Conservation (phyloP, 2,113 vertebrate genomes). For the Numenius arquata region DNA sequence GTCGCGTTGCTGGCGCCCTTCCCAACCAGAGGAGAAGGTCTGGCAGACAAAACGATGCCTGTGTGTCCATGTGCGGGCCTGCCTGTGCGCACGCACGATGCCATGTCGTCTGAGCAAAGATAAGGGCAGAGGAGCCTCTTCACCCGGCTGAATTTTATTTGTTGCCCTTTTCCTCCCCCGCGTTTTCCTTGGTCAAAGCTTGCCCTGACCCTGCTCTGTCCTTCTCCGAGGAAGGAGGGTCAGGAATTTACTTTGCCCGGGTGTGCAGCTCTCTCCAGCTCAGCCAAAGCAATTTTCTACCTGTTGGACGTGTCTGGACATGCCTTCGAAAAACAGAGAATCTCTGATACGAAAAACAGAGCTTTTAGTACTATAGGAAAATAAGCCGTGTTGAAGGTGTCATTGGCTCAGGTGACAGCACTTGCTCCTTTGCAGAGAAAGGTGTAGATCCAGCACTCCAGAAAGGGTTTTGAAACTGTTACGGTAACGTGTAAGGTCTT, state of each 20-base stretch:
- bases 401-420: background rate
- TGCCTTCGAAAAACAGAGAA: background rate
- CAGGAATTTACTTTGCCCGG: rapidly evolving
- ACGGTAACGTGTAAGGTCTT: rapidly evolving
- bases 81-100: rapidly evolving
- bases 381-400: background rate
- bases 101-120: too few relatives aligned
- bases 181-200: background rate
- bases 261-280: background rate
- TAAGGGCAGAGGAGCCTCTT: background rate
- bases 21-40: background rate
- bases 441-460: background rate
- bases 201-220: rapidly evolving
- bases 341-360: background rate
- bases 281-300: background rate
- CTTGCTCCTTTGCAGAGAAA: background rate
- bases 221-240: background rate
- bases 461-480: background rate
- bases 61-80: rapidly evolving
- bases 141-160: rapidly evolving
- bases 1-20: conserved; percentile 11
- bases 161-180: rapidly evolving
- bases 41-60: background rate
- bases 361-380: background rate
- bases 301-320: background rate